A percentile compares a stretch with the other conserved stretches of the same genome.
phyloP scores from a whole-genome alignment of 2,797 vertebrate species.

The Paramormyrops hopkinsi region DNA sequence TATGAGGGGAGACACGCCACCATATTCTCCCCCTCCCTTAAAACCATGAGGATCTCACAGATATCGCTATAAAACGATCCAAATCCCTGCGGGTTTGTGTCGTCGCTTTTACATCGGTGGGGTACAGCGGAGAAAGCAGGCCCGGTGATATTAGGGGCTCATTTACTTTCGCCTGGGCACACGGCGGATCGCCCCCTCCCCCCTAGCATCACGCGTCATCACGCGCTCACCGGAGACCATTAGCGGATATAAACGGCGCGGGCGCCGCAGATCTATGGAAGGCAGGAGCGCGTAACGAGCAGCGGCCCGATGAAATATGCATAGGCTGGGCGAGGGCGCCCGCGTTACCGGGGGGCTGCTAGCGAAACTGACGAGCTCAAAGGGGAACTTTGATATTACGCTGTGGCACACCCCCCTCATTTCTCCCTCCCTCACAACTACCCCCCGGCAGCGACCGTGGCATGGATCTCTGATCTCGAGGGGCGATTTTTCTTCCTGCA shows the following conservation, averaged over 20 bases:
- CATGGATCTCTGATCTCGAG: conserved; percentile 27
- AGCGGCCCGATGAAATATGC: conserved; percentile 26
- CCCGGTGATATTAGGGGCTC: not conserved
- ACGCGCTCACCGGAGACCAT: conserved; percentile 12
- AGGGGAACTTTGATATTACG: conserved; percentile 22
- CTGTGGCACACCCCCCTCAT: not conserved
- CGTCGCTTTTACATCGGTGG: not conserved
- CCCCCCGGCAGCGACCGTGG: conserved; percentile 10
- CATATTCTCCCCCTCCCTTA: not conserved
- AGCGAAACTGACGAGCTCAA: conserved; percentile 18
- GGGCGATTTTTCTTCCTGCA: conserved; percentile 44
- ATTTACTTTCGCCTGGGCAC: not conserved
- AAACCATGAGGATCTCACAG: not conserved
- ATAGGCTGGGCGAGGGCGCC: conserved; percentile 19
- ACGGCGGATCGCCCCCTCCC: not conserved
- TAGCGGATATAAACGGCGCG: conserved; percentile 25
- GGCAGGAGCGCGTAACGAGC: conserved; percentile 23
- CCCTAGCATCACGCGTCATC: conserved; percentile 20
- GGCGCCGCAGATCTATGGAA: conserved; percentile 22
- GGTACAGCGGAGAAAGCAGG: not conserved
- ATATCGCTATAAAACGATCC: not conserved
- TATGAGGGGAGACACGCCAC: not conserved
- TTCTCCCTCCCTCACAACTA: not conserved
- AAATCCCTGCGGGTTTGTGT: not conserved
- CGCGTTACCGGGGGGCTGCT: conserved; percentile 14